phyloP scores from a whole-genome alignment of 2,797 vertebrate genomes.

The Oryzias dopingdopingensis region DNA sequence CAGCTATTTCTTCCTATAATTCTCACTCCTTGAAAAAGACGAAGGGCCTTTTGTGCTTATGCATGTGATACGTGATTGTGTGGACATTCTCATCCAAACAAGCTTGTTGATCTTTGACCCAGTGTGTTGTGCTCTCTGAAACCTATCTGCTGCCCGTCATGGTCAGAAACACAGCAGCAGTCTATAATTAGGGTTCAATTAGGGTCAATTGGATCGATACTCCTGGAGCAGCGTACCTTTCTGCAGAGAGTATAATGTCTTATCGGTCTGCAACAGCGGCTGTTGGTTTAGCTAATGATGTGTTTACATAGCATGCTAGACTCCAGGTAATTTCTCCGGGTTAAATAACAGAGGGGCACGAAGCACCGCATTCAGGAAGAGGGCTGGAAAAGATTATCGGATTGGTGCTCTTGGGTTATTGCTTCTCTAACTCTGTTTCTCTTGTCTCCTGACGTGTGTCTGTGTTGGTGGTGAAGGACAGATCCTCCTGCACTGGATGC shows the following conservation, averaged over 20 bases:
- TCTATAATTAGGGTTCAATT: conserved; percentile 66
- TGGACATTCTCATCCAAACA: too few species aligned
- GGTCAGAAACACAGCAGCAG: conserved; percentile 29
- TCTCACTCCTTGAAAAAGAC: too few species aligned
- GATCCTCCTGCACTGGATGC: conserved; percentile 92
- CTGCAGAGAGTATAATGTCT: conserved; percentile 45
- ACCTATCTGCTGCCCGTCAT: conserved; percentile 16
- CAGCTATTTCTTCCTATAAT: too few species aligned
- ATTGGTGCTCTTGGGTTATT: conserved; percentile 42
- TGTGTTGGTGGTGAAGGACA: conserved; percentile 80
- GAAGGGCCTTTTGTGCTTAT: too few species aligned
- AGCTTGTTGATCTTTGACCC: conserved; percentile 1
- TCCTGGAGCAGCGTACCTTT: conserved; percentile 43
- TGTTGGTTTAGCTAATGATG: conserved; percentile 68
- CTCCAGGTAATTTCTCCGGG: conserved; percentile 58
- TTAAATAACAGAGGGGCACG: conserved; percentile 49
- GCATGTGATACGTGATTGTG: too few species aligned
- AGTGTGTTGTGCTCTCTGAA: conserved; percentile 14
- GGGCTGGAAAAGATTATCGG: conserved; percentile 20
- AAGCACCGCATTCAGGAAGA: conserved; percentile 20
- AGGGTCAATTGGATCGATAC: conserved; percentile 68
- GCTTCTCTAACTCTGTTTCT: conserved; percentile 13
- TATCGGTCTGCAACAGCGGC: conserved; percentile 59
- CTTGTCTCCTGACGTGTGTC: conserved; percentile 24
- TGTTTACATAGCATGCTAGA: conserved; percentile 64